These are phyloP conservation scores for Melierax canorus DNA, from an alignment of 2,113 vertebrate species.

Conservation along the genomic window DNA sequence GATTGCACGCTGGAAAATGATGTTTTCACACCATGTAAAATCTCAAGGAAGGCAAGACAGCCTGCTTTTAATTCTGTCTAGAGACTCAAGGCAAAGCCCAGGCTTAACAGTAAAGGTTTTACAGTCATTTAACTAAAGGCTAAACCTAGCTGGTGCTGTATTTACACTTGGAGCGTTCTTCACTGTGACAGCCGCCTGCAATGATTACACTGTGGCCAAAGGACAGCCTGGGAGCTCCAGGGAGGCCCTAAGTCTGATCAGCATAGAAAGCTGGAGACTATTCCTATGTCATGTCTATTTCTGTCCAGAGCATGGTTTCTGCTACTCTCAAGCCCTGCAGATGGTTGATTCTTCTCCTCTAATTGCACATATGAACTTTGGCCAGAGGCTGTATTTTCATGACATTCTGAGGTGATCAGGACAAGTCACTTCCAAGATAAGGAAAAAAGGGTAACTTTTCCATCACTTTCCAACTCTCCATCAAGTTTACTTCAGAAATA, in stretches of 20 bases:
- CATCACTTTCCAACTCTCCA: background rate
- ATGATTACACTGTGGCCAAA: background rate
- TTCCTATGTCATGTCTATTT: background rate
- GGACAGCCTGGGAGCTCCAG: background rate
- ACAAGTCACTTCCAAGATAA: background rate
- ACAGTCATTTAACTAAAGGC: background rate
- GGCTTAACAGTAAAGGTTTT: background rate
- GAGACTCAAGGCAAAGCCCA: background rate
- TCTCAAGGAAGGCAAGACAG: background rate
- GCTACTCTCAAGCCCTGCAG: background rate
- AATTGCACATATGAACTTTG: background rate
- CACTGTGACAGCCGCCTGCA: background rate
- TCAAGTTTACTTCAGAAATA: background rate
- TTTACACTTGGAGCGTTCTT: background rate
- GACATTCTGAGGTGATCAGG: background rate
- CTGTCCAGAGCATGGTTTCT: background rate
- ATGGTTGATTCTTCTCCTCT: background rate
- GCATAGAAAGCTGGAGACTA: background rate
- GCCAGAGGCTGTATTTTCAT: background rate
- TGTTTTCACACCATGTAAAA: background rate
- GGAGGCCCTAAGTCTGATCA: background rate
- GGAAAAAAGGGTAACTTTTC: background rate
- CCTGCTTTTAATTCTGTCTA: background rate
- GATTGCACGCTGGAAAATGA: background rate
- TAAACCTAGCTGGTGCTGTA: background rate